Percentiles rank a stretch among this genome's conserved stretches.
Conservation (phyloP, 2,113 vertebrate species). For the Pterocles burchelli region DNA sequence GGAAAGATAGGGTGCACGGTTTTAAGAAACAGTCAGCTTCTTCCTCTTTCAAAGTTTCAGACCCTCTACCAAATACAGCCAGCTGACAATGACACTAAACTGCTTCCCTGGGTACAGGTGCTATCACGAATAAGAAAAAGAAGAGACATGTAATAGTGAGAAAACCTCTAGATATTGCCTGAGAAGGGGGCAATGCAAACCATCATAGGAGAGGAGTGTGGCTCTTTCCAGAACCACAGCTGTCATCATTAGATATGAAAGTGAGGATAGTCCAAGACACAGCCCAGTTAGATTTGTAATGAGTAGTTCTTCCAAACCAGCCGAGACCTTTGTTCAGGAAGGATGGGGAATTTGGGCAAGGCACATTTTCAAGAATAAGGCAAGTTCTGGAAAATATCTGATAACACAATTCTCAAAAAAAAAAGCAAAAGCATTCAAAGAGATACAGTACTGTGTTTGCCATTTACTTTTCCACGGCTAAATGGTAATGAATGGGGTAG, state of each 20-base stretch:
- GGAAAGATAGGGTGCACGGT: neutral
- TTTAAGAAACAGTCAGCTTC: neutral
- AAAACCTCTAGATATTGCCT: neutral
- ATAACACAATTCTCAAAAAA: neutral
- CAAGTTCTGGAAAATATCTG: neutral
- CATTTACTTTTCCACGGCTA: neutral
- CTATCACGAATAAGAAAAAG: neutral
- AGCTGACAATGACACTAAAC: neutral
- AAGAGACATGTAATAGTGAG: neutral
- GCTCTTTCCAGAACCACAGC: neutral
- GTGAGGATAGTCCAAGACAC: neutral
- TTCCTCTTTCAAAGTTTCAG: neutral
- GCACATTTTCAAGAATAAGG: neutral
- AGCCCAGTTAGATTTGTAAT: neutral
- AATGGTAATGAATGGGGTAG: neutral
- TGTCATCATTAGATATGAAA: neutral
- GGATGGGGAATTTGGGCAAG: neutral
- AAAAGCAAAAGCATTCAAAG: neutral
- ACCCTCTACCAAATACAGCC: neutral
- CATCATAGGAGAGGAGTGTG: fast-evolving
- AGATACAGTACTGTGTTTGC: neutral
- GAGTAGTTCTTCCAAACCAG: neutral
- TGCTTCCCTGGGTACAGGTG: neutral
- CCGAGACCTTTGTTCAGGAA: neutral
- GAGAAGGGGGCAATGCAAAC: neutral